Base-by-base conservation (phyloP, 1,140 invertebrate species). In the Hyphantria cunea region DNA sequence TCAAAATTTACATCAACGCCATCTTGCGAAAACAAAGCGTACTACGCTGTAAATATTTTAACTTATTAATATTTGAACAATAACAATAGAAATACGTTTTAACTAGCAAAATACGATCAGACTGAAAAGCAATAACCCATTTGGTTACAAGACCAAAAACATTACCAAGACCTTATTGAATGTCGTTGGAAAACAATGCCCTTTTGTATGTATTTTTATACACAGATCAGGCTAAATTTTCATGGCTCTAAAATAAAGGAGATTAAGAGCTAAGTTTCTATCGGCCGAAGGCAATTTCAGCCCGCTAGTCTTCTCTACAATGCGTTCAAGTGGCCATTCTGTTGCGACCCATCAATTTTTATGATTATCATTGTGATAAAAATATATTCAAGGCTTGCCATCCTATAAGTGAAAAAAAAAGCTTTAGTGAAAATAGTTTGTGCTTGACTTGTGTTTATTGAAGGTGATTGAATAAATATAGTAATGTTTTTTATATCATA, bases 231-330 rank as follows among this genome's bases (percentile, higher is more conserved):
- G 31, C 6, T 5, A 32, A 32, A 50, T 17, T 15, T 12, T 33
- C 13, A 14, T 41, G 37, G 37, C 15, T 41, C 10, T 52, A 39
- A 52, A 41, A 41, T 52, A 52, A 52, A 53, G 25, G 34, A 53
- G 51, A 53, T 53, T 53, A 53, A 53, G 37, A 41, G 51, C 37
- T 53, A 53, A 53, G 34, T 37, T 8, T n/a, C 34, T 15, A 53
- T 53, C 14, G 15, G 33, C 11, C 10, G 10, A 4, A 11, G 15
- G 15, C 6, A 53, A 41, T 53, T 41, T 42, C 34, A 15, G 0
- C 13, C 17, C 15, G 10, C 37, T 53, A 53, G 37, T 53, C 51
- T 15, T 11, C 17, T 15, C 51, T 12, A 53, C 34, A 33, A 52
- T 41, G 51, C 51, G 34, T 53, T 17, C 37, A 53, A 53, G 51